Base-by-base conservation (phyloP, 2,113 vertebrate species). In the Ciconia stormi region DNA sequence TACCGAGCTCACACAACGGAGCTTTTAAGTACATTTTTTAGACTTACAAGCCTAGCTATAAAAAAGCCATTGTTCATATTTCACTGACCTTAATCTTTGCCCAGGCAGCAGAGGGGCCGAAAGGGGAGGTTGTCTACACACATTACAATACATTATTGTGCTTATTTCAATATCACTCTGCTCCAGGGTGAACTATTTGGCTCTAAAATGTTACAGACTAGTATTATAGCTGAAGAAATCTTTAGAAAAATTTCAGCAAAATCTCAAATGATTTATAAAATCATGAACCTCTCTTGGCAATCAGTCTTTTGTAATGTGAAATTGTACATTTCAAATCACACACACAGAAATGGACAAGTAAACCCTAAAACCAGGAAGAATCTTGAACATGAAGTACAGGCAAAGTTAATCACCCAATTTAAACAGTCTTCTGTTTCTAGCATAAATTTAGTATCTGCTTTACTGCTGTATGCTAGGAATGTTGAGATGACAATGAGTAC, bases 11-110 rank as follows among this genome's bases (percentile, higher is more conserved):
- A 29, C 58, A 29, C 1, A 5, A 94, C 46, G 70, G 82, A 80
- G 23, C 62, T 87, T 81, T 93, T 91, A 86, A 85, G 34, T 65
- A 59, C 9, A 23, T 5, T 62, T 81, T 87, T 49, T 5, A 78
- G 55, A 40, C 40, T 79, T 72, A 50, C 20, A 86, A 79, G 62
- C 18, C 66, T 59, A 58, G 53, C 22, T 80, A 89, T 80, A 77
- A 87, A 94, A 97, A 82, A 66, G 22, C 18, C 62, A 71, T 59
- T 96, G 87, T 86, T 96, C 84, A 5, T 88, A 86, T 91, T 88
- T 94, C 79, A 87, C 66, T 83, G 84, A 95, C 74, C 74, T 94
- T 91, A 91, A 94, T 91, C 80, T 78, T 92, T 67, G 52, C 76
- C 32, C n/a, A 87, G n/a, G 89, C 71, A 93, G 78, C 3, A 1